A percentile compares a stretch with the other conserved stretches of the same genome.
phyloP scores from a whole-genome alignment of 2,797 vertebrate genomes.

The Peromyscus attwateri region DNA sequence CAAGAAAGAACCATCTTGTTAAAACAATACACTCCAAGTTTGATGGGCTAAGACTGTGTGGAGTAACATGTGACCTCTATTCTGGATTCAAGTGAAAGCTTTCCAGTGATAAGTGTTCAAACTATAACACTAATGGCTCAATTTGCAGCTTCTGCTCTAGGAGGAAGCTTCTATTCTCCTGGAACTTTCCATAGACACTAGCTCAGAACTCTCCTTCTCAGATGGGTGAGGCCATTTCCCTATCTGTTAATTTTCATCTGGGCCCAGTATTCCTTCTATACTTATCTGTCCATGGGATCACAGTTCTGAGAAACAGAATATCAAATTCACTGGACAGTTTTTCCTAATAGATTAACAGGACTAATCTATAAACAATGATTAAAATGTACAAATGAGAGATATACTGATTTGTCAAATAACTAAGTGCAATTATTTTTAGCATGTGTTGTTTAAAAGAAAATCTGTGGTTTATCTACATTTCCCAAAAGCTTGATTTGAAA shows the following conservation, averaged over 20 bases:
- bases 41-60: not conserved
- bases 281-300: not conserved
- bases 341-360: not conserved
- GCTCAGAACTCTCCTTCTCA: not conserved
- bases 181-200: not conserved
- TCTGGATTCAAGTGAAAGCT: not conserved
- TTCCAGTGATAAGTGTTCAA: not conserved
- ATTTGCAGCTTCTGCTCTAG: not conserved
- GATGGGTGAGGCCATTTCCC: rapidly evolving
- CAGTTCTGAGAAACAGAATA: not conserved
- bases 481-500: constrained; percentile 49
- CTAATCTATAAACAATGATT: not conserved
- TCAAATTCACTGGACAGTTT: not conserved
- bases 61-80: not conserved
- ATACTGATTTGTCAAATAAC: not conserved
- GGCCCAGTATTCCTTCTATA: not conserved
- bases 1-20: not conserved
- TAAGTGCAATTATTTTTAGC: constrained; percentile 24
- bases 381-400: not conserved
- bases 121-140: not conserved
- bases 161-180: not conserved
- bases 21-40: no score
- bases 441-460: not conserved
- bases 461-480: constrained; percentile 17
- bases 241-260: not conserved